phyloP scores from a whole-genome alignment of 2,888 invertebrate species.

The Agrotis ipsilon region DNA sequence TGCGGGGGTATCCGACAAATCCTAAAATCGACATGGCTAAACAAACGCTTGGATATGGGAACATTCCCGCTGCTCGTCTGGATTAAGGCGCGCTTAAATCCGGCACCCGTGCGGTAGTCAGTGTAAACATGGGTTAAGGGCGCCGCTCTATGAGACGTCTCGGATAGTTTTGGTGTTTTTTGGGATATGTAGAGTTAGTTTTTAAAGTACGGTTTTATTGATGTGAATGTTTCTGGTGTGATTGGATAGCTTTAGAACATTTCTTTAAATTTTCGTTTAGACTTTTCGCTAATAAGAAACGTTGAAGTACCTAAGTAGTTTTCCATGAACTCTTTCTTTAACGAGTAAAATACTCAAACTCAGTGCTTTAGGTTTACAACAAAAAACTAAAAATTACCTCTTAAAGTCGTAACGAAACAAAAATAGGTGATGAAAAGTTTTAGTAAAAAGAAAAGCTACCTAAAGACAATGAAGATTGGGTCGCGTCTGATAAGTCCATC shows the following conservation, averaged over 20 bases:
- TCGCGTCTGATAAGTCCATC: too few relatives aligned
- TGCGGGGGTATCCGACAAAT: conserved; percentile 63
- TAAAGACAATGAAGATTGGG: too few relatives aligned
- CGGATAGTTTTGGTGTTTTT: conserved; percentile 7
- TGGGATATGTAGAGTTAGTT: not conserved
- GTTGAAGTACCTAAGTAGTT: too few relatives aligned
- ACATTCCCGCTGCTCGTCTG: conserved; percentile 64
- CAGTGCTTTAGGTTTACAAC: too few relatives aligned
- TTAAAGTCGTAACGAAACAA: too few relatives aligned
- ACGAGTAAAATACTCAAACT: too few relatives aligned
- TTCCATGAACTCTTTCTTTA: not conserved
- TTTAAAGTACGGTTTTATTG: not conserved
- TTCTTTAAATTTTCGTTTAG: too few relatives aligned
- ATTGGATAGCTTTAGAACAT: not conserved
- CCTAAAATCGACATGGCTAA: conserved; percentile 74
- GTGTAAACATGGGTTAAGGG: conserved; percentile 74
- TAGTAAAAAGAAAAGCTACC: too few relatives aligned
- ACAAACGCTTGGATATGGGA: conserved; percentile 72
- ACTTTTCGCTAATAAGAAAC: too few relatives aligned
- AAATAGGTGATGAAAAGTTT: too few relatives aligned
- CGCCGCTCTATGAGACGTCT: conserved; percentile 39
- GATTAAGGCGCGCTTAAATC: conserved; percentile 73
- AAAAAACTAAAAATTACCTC: too few relatives aligned
- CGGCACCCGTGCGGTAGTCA: conserved; percentile 77
- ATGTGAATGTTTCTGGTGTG: not conserved